Conservation (phyloP, 2,888 invertebrate species). For the Mesodorylaimus sp. region DNA sequence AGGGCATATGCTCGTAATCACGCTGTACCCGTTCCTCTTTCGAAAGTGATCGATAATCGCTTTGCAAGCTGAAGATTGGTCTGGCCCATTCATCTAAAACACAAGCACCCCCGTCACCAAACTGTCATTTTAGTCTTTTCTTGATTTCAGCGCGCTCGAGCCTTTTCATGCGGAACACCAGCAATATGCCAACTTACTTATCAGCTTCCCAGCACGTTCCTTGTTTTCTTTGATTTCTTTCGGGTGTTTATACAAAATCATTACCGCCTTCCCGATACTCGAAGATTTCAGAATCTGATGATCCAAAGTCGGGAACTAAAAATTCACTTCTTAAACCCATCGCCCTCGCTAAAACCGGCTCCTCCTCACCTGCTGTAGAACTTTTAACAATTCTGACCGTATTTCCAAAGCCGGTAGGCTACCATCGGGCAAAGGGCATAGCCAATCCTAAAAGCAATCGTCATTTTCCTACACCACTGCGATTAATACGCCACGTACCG, state of each 20-base stretch:
- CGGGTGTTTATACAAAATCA: slow-evolving; percentile 98
- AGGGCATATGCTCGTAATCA: slow-evolving; percentile 65
- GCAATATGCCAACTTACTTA: slow-evolving; percentile 41
- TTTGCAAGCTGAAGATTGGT: slow-evolving; percentile 85
- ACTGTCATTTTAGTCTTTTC: too few species aligned
- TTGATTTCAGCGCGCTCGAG: too few species aligned
- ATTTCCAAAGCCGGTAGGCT: slow-evolving; percentile 86
- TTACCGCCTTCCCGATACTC: slow-evolving; percentile 93
- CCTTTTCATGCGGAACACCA: too few species aligned
- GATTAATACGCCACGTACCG: slow-evolving; percentile 23
- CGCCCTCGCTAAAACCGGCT: too few species aligned
- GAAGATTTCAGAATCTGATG: slow-evolving; percentile 77
- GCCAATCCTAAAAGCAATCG: slow-evolving; percentile 80
- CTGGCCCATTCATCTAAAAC: slow-evolving; percentile 65
- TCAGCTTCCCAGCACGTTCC: slow-evolving; percentile 69
- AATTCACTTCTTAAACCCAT: not conserved
- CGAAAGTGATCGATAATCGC: slow-evolving; percentile 67
- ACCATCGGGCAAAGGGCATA: slow-evolving; percentile 91
- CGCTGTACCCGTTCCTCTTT: slow-evolving; percentile 82
- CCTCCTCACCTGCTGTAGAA: slow-evolving; percentile 32
- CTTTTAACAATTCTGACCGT: slow-evolving; percentile 56
- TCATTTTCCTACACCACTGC: not conserved
- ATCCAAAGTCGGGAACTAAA: slow-evolving; percentile 66
- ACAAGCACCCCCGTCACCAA: slow-evolving; percentile 3
- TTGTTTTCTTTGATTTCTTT: slow-evolving; percentile 82